Evolutionary conservation across 2,888 invertebrate species (phyloP), one percentile per base, ranked within the genome.

Genomic region (Sarcophaga carnaria): DNA sequence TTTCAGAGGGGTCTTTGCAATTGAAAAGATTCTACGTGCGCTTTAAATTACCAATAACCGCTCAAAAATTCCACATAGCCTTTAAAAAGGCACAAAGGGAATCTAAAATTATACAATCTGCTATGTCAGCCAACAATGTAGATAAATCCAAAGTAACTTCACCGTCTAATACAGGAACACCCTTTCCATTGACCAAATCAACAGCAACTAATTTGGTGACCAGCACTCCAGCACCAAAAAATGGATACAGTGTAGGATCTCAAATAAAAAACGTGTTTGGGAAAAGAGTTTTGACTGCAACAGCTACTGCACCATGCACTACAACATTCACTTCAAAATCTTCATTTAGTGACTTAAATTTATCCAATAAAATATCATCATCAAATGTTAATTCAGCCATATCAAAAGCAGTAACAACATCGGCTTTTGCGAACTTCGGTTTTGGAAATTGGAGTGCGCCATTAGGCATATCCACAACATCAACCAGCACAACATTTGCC

Each of bases 1-100:
- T 96, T 94, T 96, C 98, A 2, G 98, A 98, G 91, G 97, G 96
- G 90, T 95, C 96, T 88, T 94, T 96, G 0, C 94, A 94, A 3
- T 90, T 95, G 69, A 98, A 98, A 92, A 97, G 96, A 90, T 96
- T 98, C 89, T 96, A 97, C 91, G 96, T 96, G 22, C 95, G 95
- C 88, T 98, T 98, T 91, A 98, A 98, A 92, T 95, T 95, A 0
- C 92, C 94, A 3, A 97, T 97, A 82, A 95, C 96, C 62, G 97
- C 97, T 0, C 94, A 94, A 77, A 94, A 95, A 71, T 98, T 98
- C 92, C 95, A 95, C 90, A 94, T 95, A 3, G 94, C 95, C 2
- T 98, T 98, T 93, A 96, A 96, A 89, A 94, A 95, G 69, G 96
- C 96, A 0, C 95, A 89, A 90, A 82, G 92, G 75, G 94, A 94